A percentile compares a stretch with the other conserved stretches of the same genome.
Evolutionary conservation across 2,888 invertebrate species (phyloP).

Genomic region (Saturnia pavonia): DNA sequence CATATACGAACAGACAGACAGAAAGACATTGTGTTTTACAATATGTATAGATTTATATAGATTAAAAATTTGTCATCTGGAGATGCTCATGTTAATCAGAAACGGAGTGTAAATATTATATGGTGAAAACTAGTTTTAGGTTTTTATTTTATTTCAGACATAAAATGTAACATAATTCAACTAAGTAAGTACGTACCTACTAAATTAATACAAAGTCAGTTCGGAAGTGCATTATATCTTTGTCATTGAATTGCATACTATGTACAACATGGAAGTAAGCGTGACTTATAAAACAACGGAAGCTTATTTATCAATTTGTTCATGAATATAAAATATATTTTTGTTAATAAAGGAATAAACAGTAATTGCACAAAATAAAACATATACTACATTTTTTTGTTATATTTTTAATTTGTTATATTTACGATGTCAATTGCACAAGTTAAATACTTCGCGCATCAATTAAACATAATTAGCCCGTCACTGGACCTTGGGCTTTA

Average conservation of each 20-base stretch:
- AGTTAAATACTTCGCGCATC: conserved; percentile 10
- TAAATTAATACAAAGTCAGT: background rate
- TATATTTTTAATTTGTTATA: conserved; percentile 4
- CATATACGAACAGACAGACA: too few relatives aligned
- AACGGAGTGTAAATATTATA: too few relatives aligned
- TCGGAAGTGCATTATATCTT: conserved; percentile 4
- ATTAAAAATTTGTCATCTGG: too few relatives aligned
- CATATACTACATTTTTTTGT: background rate
- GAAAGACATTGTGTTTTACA: too few relatives aligned
- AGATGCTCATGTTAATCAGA: too few relatives aligned
- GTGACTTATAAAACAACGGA: background rate
- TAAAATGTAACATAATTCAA: background rate
- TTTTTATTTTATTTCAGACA: background rate
- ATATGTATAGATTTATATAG: too few relatives aligned
- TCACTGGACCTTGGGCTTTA: conserved; percentile 27
- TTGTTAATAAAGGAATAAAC: background rate
- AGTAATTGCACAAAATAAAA: background rate
- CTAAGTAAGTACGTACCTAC: too few relatives aligned
- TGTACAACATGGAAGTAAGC: background rate
- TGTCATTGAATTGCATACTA: background rate
- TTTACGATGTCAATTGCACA: conserved; percentile 11
- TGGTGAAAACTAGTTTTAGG: background rate
- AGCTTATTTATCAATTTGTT: background rate
- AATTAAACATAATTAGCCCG: conserved; percentile 22
- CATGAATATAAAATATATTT: background rate